A percentile compares a stretch with the other conserved stretches of the same genome.
phyloP scores from a whole-genome alignment of 2,888 invertebrate genomes.

The Agrotis ipsilon region DNA sequence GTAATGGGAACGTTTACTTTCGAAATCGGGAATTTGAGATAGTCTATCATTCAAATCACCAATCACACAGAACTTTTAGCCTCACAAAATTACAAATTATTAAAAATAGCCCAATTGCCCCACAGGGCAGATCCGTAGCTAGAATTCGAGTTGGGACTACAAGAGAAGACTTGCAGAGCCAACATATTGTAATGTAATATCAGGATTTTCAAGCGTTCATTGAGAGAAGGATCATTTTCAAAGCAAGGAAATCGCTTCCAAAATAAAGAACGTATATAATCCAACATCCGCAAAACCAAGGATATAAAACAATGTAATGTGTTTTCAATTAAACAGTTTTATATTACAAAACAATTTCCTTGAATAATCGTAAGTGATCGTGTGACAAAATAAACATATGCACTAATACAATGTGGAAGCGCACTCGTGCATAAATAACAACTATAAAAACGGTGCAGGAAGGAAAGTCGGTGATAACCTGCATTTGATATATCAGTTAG shows the following conservation, averaged over 20 bases:
- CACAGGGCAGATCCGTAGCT: no score
- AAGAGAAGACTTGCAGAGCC: not conserved
- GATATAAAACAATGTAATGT: conserved; percentile 26
- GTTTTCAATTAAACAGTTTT: conserved; percentile 36
- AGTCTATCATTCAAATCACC: no score
- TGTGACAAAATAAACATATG: conserved; percentile 40
- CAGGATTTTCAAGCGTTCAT: not conserved
- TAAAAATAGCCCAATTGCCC: not conserved
- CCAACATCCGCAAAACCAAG: conserved; percentile 19
- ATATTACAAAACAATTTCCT: conserved; percentile 42
- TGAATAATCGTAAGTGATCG: conserved; percentile 18
- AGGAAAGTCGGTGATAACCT: conserved; percentile 46
- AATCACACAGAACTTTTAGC: no score
- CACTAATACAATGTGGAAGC: conserved; percentile 45
- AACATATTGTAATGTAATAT: not conserved
- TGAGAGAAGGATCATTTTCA: not conserved
- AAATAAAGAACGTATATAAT: conserved; percentile 25
- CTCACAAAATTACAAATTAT: no score
- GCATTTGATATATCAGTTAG: conserved; percentile 24
- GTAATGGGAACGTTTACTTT: conserved; percentile 34
- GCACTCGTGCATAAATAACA: conserved; percentile 47
- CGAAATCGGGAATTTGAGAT: conserved; percentile 28
- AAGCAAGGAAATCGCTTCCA: conserved; percentile 29
- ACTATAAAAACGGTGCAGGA: conserved; percentile 52
- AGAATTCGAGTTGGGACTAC: no score